Evolutionary conservation across 1,140 invertebrate species (phyloP), one percentile per base, ranked within the genome.

Genomic region (Drosophila kurseongensis): DNA sequence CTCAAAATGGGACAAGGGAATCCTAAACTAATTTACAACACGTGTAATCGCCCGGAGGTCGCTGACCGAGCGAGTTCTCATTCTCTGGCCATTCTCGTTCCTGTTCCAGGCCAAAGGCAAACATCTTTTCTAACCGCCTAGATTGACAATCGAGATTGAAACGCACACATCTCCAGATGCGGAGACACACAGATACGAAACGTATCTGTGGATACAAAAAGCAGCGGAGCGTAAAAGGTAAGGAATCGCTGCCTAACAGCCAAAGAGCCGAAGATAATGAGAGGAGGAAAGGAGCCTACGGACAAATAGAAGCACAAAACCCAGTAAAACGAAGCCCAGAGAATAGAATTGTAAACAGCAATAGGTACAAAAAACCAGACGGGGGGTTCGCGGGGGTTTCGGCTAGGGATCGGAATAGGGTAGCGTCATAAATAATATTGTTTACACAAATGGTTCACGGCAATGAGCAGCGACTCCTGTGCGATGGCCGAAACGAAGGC

Each of bases 131-230:
- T 66, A 72, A 61, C 71, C 76, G 78, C 80, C 80, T 77, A 90
- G 84, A 88, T 90, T 84, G 84, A 88, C 84, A 89, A 89, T 84
- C 73, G 84, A 89, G 84, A 88, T 89, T 88, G 80, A 86, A 86
- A 68, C 74, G 77, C 85, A 71, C 82, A 68, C 59, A 81, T 23
- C 27, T 40, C 23, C 47, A 29, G n/a, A 58, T 14, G 36, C 55
- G 40, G 18, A 58, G 55, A 13, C 32, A 51, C 47, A 59, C 61
- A 51, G 29, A 48, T 78, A 59, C 67, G 40, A 54, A 9, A 32
- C 36, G 59, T 38, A 66, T 45, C 67, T 63, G 23, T n/a, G 59
- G 55, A 68, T 59, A 48, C 59, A 44, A 68, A 32, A 74, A 84
- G 73, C 84, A 84, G 60, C 74, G 52, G 73, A 88, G 80, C 84